phyloP scores from a whole-genome alignment of 2,797 vertebrate species.

The Balearica regulorum region DNA sequence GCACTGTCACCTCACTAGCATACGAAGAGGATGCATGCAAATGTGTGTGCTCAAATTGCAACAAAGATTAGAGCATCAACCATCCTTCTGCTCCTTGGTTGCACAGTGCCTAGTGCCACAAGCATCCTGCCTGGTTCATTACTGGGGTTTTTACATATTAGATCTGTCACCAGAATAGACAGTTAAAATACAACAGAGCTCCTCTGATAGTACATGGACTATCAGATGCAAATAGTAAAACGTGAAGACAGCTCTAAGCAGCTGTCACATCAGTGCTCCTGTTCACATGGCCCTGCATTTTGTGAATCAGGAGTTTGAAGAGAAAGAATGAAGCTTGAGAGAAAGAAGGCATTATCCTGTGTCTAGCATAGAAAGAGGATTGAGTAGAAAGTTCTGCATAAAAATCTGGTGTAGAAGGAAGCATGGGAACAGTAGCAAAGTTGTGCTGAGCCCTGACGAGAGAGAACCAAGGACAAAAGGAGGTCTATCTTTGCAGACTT shows the following conservation, averaged over 20 bases:
- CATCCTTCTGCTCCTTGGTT: not conserved
- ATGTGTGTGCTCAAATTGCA: not conserved
- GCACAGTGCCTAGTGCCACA: not conserved
- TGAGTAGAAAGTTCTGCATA: not conserved
- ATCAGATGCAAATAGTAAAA: not conserved
- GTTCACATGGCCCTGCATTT: not conserved
- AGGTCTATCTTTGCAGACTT: not conserved
- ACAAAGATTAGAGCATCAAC: not conserved
- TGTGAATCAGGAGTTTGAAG: not conserved
- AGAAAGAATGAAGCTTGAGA: not conserved
- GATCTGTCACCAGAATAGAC: not conserved
- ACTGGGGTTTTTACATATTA: not conserved
- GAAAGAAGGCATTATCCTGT: not conserved
- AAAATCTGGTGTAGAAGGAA: not conserved
- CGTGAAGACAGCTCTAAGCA: not conserved
- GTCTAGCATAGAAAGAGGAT: not conserved
- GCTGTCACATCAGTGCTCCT: not conserved
- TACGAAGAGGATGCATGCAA: not conserved
- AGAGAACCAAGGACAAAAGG: not conserved
- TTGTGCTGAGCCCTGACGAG: not conserved
- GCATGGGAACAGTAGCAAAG: not conserved
- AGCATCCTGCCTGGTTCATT: not conserved
- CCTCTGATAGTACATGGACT: accelerated
- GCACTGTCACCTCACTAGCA: not conserved
- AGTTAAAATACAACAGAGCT: not conserved